Percentiles rank a stretch among this genome's conserved stretches.
Conservation (phyloP, 2,797 vertebrate species). For the Geotrypetes seraphini region DNA sequence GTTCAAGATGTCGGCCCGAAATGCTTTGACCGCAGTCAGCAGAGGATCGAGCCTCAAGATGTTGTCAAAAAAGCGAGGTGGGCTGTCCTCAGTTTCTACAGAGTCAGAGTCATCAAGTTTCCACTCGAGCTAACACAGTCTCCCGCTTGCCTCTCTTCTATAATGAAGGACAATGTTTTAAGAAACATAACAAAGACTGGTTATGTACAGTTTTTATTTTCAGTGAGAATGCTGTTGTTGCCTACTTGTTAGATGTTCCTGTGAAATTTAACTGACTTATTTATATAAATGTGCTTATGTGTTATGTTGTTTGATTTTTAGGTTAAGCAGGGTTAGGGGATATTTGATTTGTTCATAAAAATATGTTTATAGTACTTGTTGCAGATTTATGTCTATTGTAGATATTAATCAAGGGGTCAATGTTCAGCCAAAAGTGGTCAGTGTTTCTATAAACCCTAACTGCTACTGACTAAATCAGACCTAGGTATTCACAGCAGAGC, state of each 20-base stretch:
- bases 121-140: slow-evolving; percentile 78
- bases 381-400: too few relatives aligned
- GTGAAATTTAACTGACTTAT: slow-evolving; percentile 55
- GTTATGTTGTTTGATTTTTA: slow-evolving; percentile 41
- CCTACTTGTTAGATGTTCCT: slow-evolving; percentile 42
- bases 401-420: too few relatives aligned
- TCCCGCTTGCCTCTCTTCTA: neutral
- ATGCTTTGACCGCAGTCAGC: slow-evolving; percentile 66
- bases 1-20: slow-evolving; percentile 88
- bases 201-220: slow-evolving; percentile 58
- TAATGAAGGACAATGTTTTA: slow-evolving; percentile 34
- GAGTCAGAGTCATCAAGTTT: slow-evolving; percentile 95
- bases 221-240: slow-evolving; percentile 44
- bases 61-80: slow-evolving; percentile 79
- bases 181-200: slow-evolving; percentile 46
- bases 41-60: slow-evolving; percentile 89
- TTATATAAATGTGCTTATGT: slow-evolving; percentile 52
- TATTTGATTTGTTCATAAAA: slow-evolving; percentile 42
- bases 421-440: too few relatives aligned
- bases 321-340: slow-evolving; percentile 63
- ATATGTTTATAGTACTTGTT: too few relatives aligned
- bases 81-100: slow-evolving; percentile 88
- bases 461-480: too few relatives aligned
- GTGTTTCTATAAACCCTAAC: too few relatives aligned
- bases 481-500: too few relatives aligned